phyloP scores from a whole-genome alignment of 2,113 vertebrate species.

The Aleadryas rufinucha region DNA sequence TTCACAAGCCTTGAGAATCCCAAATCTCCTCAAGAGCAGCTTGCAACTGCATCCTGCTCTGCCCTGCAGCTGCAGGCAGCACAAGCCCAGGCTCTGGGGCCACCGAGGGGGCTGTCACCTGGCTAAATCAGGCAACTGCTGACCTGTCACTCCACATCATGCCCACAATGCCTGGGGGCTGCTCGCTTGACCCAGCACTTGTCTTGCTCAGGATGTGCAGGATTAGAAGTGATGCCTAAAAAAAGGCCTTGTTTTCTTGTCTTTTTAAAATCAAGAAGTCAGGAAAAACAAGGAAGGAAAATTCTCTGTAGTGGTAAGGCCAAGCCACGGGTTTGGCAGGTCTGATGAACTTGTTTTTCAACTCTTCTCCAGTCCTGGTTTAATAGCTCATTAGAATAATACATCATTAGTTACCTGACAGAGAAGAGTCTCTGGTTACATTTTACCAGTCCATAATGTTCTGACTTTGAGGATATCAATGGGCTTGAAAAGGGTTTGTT shows the following conservation, averaged over 20 bases:
- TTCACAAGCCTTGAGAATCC: neutral
- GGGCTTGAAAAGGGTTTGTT: neutral
- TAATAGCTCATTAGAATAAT: neutral
- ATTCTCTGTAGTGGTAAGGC: neutral
- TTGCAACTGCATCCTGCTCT: neutral
- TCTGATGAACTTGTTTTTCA: neutral
- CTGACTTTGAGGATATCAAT: neutral
- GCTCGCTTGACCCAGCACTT: rapidly evolving
- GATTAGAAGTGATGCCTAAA: neutral
- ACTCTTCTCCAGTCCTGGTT: neutral
- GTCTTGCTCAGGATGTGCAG: neutral
- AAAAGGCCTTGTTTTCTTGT: neutral
- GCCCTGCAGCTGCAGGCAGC: neutral
- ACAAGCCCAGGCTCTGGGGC: neutral
- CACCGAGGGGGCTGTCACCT: too few species aligned
- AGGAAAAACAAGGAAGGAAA: neutral
- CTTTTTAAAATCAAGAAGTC: neutral
- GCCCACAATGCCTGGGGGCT: neutral
- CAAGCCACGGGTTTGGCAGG: neutral
- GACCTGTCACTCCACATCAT: rapidly evolving
- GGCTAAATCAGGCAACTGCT: neutral
- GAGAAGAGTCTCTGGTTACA: neutral
- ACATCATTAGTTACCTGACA: neutral
- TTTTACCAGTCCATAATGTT: neutral
- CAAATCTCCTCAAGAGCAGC: neutral